Percentiles rank a stretch among this genome's conserved stretches.
Evolutionary conservation across 2,797 vertebrate species (phyloP).

Genomic region (Salarias fasciatus): DNA sequence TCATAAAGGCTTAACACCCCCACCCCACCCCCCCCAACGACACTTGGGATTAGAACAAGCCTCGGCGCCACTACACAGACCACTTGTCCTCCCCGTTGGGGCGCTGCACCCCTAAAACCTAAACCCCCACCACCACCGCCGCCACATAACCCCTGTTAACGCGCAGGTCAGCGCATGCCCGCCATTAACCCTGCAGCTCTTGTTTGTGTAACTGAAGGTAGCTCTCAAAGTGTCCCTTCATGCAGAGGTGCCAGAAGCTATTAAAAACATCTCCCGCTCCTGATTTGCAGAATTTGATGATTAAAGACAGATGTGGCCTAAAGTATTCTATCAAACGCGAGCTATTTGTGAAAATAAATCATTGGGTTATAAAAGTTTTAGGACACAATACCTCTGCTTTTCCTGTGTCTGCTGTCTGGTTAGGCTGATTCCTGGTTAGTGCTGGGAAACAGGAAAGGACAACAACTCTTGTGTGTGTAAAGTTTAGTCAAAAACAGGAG

Average conservation of each 20-base stretch:
- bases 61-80: slow-evolving; percentile 62
- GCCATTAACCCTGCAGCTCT: slow-evolving; percentile 47
- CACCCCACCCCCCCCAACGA: slow-evolving; percentile 23
- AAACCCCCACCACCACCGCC: too few relatives aligned
- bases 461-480: slow-evolving; percentile 23
- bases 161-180: slow-evolving; percentile 47
- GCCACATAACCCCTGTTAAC: slow-evolving; percentile 25
- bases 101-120: slow-evolving; percentile 40
- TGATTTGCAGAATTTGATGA: slow-evolving; percentile 36
- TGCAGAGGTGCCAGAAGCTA: slow-evolving; percentile 49
- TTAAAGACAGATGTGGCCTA: slow-evolving; percentile 61
- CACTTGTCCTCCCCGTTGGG: slow-evolving; percentile 65
- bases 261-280: slow-evolving; percentile 41
- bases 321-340: slow-evolving; percentile 23
- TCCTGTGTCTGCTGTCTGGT: neutral
- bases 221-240: slow-evolving; percentile 45
- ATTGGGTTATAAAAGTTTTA: slow-evolving; percentile 17
- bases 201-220: slow-evolving; percentile 44
- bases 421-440: slow-evolving; percentile 3
- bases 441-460: slow-evolving; percentile 4
- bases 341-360: too few relatives aligned
- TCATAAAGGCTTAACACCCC: slow-evolving; percentile 68
- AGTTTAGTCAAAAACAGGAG: slow-evolving; percentile 35
- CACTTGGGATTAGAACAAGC: slow-evolving; percentile 70
- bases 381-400: slow-evolving; percentile 1